Percentiles rank a stretch among this genome's conserved stretches.
Conservation (phyloP, 2,113 vertebrate genomes). For the Donacobius atricapilla region DNA sequence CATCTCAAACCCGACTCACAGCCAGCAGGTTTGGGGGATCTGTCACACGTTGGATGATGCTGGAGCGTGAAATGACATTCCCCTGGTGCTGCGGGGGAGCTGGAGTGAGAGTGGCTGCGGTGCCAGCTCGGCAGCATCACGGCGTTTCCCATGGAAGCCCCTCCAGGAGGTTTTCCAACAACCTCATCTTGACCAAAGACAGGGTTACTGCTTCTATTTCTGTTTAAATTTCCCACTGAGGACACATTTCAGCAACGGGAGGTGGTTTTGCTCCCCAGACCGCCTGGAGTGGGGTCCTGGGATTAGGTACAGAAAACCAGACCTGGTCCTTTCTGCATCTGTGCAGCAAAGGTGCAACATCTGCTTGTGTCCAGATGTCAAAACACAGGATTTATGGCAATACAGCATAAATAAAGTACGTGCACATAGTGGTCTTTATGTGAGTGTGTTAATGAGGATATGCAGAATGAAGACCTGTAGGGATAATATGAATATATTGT, state of each 20-base stretch:
- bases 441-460: background rate
- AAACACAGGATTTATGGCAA: background rate
- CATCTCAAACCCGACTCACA: accelerated
- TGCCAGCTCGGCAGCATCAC: background rate
- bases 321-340: background rate
- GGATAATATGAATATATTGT: accelerated
- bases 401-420: background rate
- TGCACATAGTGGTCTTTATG: background rate
- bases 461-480: background rate
- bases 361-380: accelerated
- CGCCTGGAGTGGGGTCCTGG: background rate
- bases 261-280: background rate
- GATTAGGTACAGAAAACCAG: background rate
- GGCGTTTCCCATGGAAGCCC: background rate
- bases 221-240: background rate
- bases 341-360: accelerated
- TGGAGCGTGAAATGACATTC: accelerated
- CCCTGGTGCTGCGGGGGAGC: accelerated
- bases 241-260: accelerated
- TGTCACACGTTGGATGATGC: background rate
- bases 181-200: background rate
- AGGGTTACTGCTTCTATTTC: accelerated
- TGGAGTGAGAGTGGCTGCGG: accelerated
- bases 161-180: background rate
- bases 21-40: background rate